These are phyloP conservation scores for Muscidifurax raptorellus DNA, from an alignment of 1,140 invertebrate genomes.

Conservation along the genomic window DNA sequence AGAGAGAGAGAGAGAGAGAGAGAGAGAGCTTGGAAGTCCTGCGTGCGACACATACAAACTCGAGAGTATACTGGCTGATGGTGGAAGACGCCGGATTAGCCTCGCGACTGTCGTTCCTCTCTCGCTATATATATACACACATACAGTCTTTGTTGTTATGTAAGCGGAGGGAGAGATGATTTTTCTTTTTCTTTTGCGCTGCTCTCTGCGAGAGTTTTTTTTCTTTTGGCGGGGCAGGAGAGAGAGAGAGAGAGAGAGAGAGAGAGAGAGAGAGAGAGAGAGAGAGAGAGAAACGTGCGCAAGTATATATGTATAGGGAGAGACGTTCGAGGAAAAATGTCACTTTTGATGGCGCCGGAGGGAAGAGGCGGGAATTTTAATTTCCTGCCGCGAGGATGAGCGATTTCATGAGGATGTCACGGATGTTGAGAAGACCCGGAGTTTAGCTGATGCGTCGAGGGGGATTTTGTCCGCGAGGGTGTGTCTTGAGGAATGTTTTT, in stretches of 20 bases:
- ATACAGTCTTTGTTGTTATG: constrained; percentile 31
- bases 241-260: not conserved
- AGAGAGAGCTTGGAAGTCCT: constrained; percentile 56
- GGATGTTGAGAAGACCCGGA: not conserved
- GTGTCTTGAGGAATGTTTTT: not conserved
- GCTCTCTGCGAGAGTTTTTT: not conserved
- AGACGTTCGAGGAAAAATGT: constrained; percentile 32
- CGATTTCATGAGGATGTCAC: constrained; percentile 35
- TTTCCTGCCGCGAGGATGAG: constrained; percentile 33
- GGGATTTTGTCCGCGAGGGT: not conserved
- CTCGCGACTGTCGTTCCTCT: constrained; percentile 21
- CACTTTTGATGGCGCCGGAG: constrained; percentile 22
- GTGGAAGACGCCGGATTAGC: constrained; percentile 46
- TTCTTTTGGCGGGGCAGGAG: not conserved
- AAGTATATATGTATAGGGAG: not conserved
- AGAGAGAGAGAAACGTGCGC: not conserved
- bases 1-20: no score
- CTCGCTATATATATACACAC: not conserved
- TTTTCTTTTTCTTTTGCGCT: constrained; percentile 20
- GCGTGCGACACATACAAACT: constrained; percentile 68
- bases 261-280: not conserved
- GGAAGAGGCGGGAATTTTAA: constrained; percentile 48
- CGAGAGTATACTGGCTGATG: constrained; percentile 53
- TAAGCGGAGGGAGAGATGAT: constrained; percentile 14
- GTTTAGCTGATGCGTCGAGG: not conserved